Base-by-base conservation (phyloP, 1,140 invertebrate species). In the Dolichoris vasculosae region DNA sequence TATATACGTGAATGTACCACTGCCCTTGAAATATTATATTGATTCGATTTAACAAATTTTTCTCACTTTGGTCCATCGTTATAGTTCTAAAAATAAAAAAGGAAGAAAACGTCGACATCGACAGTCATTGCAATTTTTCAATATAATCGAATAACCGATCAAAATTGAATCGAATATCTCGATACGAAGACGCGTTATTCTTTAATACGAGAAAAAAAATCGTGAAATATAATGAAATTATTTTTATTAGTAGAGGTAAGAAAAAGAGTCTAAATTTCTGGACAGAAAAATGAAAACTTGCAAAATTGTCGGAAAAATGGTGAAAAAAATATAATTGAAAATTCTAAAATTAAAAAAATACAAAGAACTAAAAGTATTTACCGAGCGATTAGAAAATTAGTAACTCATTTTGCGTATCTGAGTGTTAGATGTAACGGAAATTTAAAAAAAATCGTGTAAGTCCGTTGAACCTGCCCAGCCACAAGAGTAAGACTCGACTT, bases 391-490 rank as follows among this genome's bases (percentile, higher is more conserved):
- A 40, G 32, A 64, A 64, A 17, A 40, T 83, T 76, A 76, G 55
- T 35, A 35, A 40, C 35, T 83, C 46, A 73, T 83, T 75, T 76
- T 75, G 9, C 55, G 55, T 76, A 63, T 63, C 43, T 76, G 71
- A 76, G 71, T 83, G 55, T 76, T 76, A 75, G 51, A 73, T 76
- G 30, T 83, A 63, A 83, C 64, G 48, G 46, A 59, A 51, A 8
- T 9, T 43, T n/a, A 71, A 35, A 59, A 59, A 64, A 75, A 55
- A 43, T 40, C n/a, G 51, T 82, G 48, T 32, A 82, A 82, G 48
- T 73, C 48, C 43, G 71, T 83, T 59, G 38, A 76, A 76, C 48
- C 71, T 83, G 71, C 51, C n/a, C 82, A 83, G 82, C 55, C 51
- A 76, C 71, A 83, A 40, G 76, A 46, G 30, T 32, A 76, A 26